These are phyloP conservation scores for Odocoileus hemionus DNA, from an alignment of 2,113 vertebrate genomes.

Conservation along the genomic window DNA sequence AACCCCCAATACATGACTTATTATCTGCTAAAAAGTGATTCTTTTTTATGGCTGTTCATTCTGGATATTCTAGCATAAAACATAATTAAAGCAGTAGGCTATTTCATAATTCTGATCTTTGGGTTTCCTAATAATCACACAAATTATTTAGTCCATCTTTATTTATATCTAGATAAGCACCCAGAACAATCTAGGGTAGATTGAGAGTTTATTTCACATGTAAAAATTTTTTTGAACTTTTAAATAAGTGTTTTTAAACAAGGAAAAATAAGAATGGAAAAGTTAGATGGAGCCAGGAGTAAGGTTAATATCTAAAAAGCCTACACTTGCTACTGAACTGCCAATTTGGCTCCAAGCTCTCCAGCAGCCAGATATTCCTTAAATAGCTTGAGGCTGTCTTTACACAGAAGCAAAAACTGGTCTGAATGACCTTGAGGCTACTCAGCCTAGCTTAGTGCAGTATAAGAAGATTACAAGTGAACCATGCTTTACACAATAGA, in stretches of 20 bases:
- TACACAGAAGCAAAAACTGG: constrained; percentile 23
- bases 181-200: not conserved
- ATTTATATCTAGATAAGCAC: not conserved
- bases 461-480: constrained; percentile 22
- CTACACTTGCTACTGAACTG: not conserved
- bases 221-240: not conserved
- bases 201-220: not conserved
- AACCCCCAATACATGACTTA: not conserved
- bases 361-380: constrained; percentile 49
- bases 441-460: not conserved
- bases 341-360: constrained; percentile 35
- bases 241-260: not conserved
- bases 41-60: not conserved
- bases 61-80: constrained; percentile 1
- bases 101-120: not conserved
- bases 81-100: not conserved
- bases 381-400: constrained; percentile 62
- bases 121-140: not conserved
- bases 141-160: not conserved
- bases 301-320: not conserved
- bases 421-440: constrained; percentile 58
- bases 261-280: constrained; percentile 16
- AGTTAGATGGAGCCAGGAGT: not conserved
- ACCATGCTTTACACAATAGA: not conserved
- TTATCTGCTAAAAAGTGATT: not conserved